Evolutionary conservation across 2,797 vertebrate species (phyloP), one percentile per base, ranked within the genome.

Genomic region (Malurus leucopterus): DNA sequence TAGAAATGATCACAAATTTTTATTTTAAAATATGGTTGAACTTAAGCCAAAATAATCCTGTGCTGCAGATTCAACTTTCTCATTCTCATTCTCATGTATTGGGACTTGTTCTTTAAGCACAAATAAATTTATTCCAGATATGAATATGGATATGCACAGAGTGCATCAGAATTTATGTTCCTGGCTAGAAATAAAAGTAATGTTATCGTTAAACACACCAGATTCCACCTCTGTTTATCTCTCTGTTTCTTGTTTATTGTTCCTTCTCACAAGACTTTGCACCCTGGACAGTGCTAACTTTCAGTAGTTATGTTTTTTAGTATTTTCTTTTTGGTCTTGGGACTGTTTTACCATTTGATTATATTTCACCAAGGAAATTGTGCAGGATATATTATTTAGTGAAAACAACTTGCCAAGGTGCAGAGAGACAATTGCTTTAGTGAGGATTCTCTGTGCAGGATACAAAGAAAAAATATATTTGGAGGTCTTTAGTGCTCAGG

Each of bases 91-190:
- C 32, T 64, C 74, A 29, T 38, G 36, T 80, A 68, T 1, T 61
- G 67, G 15, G 58, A 57, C 44, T 57, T 80, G 16, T 81, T 76
- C 57, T 84, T 85, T 74, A 73, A 63, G 58, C 22, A 75, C 29
- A 86, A 85, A 82, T 41, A 91, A 63, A 74, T 90, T 59, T 90
- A 65, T 87, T 76, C 67, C 1, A 6, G 47, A 54, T 64, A 67
- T 65, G 47, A 91, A 76, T 90, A 83, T 51, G 44, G n/a, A 78
- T 82, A 89, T 72, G 32, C 57, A 90, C 72, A 88, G 69, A 87
- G 18, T 40, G 13, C 41, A 51, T 58, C 75, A 63, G 23, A 26
- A 62, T 88, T 93, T 91, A 79, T 84, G 16, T 70, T 87, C 69
- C 72, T 67, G 50, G 34, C 59, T 89, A 77, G 86, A 86, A 90